Evolutionary conservation across 2,888 invertebrate species (phyloP), one percentile per base, ranked within the genome.

Genomic region (Dastarcus helophoroides): DNA sequence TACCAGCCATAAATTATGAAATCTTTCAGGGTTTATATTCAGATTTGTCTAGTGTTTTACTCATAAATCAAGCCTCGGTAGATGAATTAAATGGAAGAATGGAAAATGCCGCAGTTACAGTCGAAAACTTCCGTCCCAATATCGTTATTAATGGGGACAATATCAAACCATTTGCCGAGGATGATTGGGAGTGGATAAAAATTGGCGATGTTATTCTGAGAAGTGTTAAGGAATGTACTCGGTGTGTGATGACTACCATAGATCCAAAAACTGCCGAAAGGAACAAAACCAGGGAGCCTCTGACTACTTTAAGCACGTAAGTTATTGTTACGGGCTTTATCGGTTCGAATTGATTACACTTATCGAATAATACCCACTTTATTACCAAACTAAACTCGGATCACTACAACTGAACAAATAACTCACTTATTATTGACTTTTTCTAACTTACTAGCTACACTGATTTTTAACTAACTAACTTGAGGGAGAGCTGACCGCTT

Each of bases 121-220:
- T 57, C 7, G 47, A 62, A 23, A 63, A 69, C 44, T 73, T 73
- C 50, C 54, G 75, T 36, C 70, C 72, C 4, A 74, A 71, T 46
- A 62, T 76, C 26, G 50, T 71, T 0, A 56, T 73, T 1, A 59
- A 63, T 11, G 67, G 65, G 6, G 49, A 54, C 11, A 41, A 53
- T 11, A 28, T 54, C 4, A 36, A 41, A 26, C 49, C 69, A 2
- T 69, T 60, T 40, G 58, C 50, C 3, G 71, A 74, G 53, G 72
- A 73, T 36, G 44, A 55, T 11, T 73, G 73, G 72, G 60, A 64
- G 11, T 71, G 68, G 63, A 55, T 73, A 12, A 67, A 62, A 48
- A 65, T 74, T 13, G 73, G 73, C 0, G 56, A 63, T 15, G 63
- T 60, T 2, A 41, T 64, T 7, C 57, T 73, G 23, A 56, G 67